A percentile compares a stretch with the other conserved stretches of the same genome.
Evolutionary conservation across 2,797 vertebrate genomes (phyloP).

Genomic region (Melanotaenia pygmaea): DNA sequence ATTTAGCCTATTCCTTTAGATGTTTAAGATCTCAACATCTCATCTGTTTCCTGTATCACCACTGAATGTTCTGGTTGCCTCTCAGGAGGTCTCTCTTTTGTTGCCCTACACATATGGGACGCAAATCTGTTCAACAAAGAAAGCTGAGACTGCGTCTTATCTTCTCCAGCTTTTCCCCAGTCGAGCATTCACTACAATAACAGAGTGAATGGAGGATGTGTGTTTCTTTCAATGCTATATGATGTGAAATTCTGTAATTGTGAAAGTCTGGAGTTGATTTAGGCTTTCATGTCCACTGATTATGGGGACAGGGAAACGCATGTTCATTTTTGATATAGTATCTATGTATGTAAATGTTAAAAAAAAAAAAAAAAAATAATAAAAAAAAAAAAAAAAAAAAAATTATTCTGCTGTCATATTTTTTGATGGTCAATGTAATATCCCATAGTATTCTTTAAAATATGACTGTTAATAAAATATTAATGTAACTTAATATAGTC

Average conservation of each 20-base stretch:
- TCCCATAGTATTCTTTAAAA: no score
- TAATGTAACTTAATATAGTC: no score
- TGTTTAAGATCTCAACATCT: constrained; percentile 69
- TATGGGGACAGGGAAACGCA: not conserved
- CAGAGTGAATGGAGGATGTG: constrained; percentile 36
- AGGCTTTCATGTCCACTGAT: not conserved
- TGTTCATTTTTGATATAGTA: not conserved
- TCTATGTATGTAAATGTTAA: not conserved
- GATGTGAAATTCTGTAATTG: constrained; percentile 31
- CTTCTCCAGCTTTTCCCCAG: constrained; percentile 42
- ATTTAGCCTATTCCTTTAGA: constrained; percentile 63
- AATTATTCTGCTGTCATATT: not conserved
- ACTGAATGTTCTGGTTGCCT: constrained; percentile 56
- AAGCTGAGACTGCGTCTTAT: constrained; percentile 57
- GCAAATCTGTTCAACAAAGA: constrained; percentile 67
- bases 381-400: not conserved
- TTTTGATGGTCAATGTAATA: no score
- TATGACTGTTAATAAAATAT: no score
- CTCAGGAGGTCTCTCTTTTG: constrained; percentile 70
- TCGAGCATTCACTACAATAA: constrained; percentile 50
- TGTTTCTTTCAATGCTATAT: constrained; percentile 27
- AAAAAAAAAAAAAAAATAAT: not conserved
- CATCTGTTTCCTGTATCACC: constrained; percentile 60
- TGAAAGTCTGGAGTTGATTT: constrained; percentile 12
- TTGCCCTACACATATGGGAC: constrained; percentile 71